phyloP scores from a whole-genome alignment of 2,797 vertebrate genomes.

The Poecilia wingei region DNA sequence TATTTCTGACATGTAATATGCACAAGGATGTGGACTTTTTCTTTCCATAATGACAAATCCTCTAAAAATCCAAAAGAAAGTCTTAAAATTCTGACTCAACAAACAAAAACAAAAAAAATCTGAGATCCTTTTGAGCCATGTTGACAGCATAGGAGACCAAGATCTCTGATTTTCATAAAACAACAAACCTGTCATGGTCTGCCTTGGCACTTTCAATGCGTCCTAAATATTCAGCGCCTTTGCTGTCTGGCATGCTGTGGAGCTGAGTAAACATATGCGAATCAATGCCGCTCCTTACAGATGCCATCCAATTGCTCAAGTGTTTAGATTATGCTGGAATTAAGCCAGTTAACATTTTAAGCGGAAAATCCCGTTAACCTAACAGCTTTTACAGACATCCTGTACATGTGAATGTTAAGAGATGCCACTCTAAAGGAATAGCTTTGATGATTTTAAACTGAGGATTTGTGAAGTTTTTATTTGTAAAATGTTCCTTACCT shows the following conservation, averaged over 20 bases:
- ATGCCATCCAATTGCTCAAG: conserved; percentile 24
- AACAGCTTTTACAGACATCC: conserved; percentile 16
- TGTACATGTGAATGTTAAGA: not conserved
- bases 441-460: not conserved
- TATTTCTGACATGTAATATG: not conserved
- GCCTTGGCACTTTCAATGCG: conserved; percentile 22
- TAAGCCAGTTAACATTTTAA: conserved; percentile 36
- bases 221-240: conserved; percentile 42
- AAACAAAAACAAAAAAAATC: not conserved
- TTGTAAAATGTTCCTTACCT: not conserved
- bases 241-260: conserved; percentile 28
- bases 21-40: conserved; percentile 4
- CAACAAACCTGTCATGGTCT: conserved; percentile 15
- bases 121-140: not conserved
- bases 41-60: conserved; percentile 10
- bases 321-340: conserved; percentile 38
- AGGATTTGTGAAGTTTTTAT: not conserved
- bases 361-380: conserved; percentile 28
- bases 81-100: conserved; percentile 8
- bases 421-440: not conserved
- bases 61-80: conserved; percentile 4
- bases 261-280: conserved; percentile 46
- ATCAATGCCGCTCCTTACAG: conserved; percentile 55
- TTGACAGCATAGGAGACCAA: not conserved
- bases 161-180: conserved; percentile 29